These are phyloP conservation scores for Cromileptes altivelis DNA, from an alignment of 2,113 vertebrate genomes.

Conservation along the genomic window DNA sequence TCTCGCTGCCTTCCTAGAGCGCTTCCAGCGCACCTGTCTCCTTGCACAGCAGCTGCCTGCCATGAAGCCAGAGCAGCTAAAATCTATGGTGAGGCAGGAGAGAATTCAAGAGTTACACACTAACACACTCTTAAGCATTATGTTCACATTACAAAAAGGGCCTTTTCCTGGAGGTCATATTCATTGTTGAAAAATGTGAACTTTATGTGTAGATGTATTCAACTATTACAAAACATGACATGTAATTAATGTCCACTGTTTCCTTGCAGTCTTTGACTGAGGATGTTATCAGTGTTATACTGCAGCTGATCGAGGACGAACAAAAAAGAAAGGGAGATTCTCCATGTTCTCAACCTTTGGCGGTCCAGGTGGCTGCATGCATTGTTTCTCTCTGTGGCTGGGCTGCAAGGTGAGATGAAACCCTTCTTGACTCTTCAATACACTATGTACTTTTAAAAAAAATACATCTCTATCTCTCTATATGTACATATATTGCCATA, in stretches of 20 bases:
- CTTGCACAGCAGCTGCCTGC: slow-evolving; percentile 93
- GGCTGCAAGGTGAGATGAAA: slow-evolving; percentile 87
- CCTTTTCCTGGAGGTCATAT: not conserved
- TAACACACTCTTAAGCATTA: not conserved
- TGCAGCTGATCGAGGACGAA: slow-evolving; percentile 91
- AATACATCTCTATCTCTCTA: too few species aligned
- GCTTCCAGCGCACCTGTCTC: slow-evolving; percentile 89
- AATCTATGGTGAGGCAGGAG: slow-evolving; percentile 88
- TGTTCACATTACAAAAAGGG: not conserved
- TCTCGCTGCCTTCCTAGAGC: slow-evolving; percentile 88
- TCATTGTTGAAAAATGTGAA: not conserved
- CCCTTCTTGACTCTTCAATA: not conserved
- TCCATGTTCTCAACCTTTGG: slow-evolving; percentile 80
- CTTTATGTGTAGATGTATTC: not conserved
- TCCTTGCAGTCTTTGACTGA: slow-evolving; percentile 88
- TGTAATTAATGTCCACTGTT: not conserved
- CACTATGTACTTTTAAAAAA: not conserved
- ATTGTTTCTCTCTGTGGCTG: slow-evolving; percentile 94
- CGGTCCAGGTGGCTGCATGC: slow-evolving; percentile 91
- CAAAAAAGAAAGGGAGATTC: slow-evolving; percentile 78
- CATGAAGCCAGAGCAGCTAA: slow-evolving; percentile 90
- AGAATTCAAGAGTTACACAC: not conserved
- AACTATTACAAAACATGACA: not conserved
- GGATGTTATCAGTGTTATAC: slow-evolving; percentile 88
- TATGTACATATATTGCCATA: not conserved